Conservation (phyloP, 2,888 invertebrate species). For the Drosophila setosimentum region DNA sequence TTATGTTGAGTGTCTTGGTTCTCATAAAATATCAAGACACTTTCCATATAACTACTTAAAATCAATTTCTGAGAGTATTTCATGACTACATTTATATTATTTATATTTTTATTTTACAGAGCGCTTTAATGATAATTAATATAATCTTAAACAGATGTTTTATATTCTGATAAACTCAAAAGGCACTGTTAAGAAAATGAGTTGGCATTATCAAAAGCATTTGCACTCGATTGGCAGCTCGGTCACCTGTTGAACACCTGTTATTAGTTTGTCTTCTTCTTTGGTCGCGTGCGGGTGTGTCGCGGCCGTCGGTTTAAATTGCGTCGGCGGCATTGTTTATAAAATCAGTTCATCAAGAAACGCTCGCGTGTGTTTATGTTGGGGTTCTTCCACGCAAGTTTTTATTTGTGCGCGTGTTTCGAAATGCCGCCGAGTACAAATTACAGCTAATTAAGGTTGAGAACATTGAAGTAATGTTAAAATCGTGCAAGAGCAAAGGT, state of each 20-base stretch:
- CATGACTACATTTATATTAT: neutral
- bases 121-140: neutral
- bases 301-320: conserved; percentile 60
- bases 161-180: conserved; percentile 25
- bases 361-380: conserved; percentile 40
- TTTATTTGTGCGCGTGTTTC: conserved; percentile 47
- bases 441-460: conserved; percentile 43
- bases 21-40: neutral
- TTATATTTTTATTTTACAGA: neutral
- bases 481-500: conserved; percentile 49
- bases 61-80: neutral
- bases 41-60: neutral
- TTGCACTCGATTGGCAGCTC: conserved; percentile 39
- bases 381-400: conserved; percentile 23
- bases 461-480: conserved; percentile 29
- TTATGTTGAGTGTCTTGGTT: neutral
- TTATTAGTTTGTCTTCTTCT: conserved; percentile 56
- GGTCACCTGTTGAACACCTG: conserved; percentile 61
- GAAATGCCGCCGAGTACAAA: conserved; percentile 59
- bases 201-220: conserved; percentile 12
- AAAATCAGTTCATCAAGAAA: conserved; percentile 45
- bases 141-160: conserved; percentile 34
- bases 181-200: conserved; percentile 1
- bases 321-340: conserved; percentile 76
- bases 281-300: conserved; percentile 63